Evolutionary conservation across 2,113 vertebrate genomes (phyloP).

Genomic region (Nothoprocta pentlandii): DNA sequence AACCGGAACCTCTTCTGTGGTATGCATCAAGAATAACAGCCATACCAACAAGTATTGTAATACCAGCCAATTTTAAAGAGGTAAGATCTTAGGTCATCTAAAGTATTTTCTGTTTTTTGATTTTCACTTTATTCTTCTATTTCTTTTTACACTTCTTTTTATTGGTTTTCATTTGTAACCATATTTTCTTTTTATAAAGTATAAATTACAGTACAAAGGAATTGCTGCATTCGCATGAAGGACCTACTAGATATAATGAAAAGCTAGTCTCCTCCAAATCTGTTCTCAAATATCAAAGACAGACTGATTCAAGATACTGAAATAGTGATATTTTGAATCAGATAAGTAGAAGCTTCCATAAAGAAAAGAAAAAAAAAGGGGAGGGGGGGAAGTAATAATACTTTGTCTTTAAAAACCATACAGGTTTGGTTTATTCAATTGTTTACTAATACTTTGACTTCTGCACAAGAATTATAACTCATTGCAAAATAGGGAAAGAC

Average conservation of each 20-base stretch:
- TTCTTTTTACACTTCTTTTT: not conserved
- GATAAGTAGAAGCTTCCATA: not conserved
- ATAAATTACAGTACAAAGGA: not conserved
- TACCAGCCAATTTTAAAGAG: not conserved
- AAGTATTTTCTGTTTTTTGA: not conserved
- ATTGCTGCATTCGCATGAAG: not conserved
- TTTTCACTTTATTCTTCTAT: not conserved
- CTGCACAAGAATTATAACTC: not conserved
- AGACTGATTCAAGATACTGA: not conserved
- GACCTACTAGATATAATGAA: accelerated
- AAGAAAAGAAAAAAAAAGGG: not conserved
- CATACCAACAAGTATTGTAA: not conserved
- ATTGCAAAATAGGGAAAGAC: not conserved
- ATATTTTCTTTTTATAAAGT: not conserved
- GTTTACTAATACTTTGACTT: not conserved
- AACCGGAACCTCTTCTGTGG: slow-evolving; percentile 58
- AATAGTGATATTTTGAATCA: not conserved
- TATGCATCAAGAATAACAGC: not conserved
- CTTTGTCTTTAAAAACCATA: not conserved
- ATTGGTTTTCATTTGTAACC: not conserved
- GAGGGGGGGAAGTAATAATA: not conserved
- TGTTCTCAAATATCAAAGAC: not conserved
- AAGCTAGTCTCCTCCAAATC: not conserved
- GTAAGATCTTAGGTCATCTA: not conserved
- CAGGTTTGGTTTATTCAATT: not conserved